Conservation (phyloP, 2,797 vertebrate genomes). For the Myotis myotis region DNA sequence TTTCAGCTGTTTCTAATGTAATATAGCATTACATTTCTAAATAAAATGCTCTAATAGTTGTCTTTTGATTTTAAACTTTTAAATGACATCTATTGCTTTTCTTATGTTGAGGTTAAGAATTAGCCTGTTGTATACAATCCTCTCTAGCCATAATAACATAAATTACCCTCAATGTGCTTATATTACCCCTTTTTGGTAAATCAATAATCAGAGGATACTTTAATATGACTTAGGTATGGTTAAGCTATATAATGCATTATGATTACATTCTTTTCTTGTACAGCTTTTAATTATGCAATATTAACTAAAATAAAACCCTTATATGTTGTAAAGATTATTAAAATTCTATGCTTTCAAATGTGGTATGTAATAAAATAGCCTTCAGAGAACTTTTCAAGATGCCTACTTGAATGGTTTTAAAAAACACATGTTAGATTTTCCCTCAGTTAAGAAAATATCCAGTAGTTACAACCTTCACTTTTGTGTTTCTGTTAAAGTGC, state of each 20-base stretch:
- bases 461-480: neutral
- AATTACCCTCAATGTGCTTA: neutral
- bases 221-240: neutral
- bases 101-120: neutral
- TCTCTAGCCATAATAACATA: neutral
- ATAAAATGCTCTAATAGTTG: neutral
- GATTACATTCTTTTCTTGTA: neutral
- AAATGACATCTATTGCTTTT: neutral
- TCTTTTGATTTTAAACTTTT: neutral
- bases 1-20: neutral
- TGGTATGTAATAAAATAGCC: neutral
- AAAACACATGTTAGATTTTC: neutral
- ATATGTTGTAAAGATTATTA: neutral
- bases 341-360: neutral
- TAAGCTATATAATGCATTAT: neutral
- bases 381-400: neutral
- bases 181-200: neutral
- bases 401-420: neutral
- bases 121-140: neutral
- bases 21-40: neutral
- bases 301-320: neutral
- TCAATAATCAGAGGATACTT: neutral
- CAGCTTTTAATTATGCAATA: neutral
- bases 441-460: neutral
- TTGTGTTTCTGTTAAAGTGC: conserved; percentile 9